These are phyloP conservation scores for Pteromalus puparum DNA, from an alignment of 1,140 invertebrate species.

Conservation along the genomic window DNA sequence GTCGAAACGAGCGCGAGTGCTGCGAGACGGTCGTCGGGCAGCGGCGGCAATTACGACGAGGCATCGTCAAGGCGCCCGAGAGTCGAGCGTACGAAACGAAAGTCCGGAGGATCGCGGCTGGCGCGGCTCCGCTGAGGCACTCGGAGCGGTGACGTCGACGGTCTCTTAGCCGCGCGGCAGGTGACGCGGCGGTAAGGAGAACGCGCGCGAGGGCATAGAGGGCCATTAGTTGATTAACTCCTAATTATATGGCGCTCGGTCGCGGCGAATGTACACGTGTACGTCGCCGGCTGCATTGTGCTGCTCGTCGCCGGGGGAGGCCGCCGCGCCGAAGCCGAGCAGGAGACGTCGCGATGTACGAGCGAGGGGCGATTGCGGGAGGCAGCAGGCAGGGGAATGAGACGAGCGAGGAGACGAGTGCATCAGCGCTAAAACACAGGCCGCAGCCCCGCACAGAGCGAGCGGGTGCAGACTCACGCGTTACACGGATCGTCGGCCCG, in stretches of 20 bases:
- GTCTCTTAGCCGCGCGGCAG: neutral
- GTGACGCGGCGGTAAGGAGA: constrained; percentile 1
- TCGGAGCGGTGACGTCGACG: neutral
- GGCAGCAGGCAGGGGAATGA: neutral
- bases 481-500: too few relatives aligned
- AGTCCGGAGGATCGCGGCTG: too few relatives aligned
- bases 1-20: too few relatives aligned
- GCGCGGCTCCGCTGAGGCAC: neutral
- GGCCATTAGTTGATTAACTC: neutral
- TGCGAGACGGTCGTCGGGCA: too few relatives aligned
- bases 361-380: neutral
- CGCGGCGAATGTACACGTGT: too few relatives aligned
- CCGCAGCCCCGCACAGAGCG: neutral
- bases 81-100: neutral
- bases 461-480: neutral
- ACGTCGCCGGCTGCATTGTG: neutral
- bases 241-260: neutral
- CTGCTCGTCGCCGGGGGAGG: neutral
- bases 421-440: neutral
- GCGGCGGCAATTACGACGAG: too few relatives aligned
- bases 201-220: neutral
- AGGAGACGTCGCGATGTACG: neutral
- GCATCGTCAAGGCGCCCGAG: neutral
- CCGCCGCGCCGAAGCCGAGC: neutral
- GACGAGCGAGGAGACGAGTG: neutral